Conservation (phyloP, 2,797 vertebrate species). For the Ctenopoma multispine region DNA sequence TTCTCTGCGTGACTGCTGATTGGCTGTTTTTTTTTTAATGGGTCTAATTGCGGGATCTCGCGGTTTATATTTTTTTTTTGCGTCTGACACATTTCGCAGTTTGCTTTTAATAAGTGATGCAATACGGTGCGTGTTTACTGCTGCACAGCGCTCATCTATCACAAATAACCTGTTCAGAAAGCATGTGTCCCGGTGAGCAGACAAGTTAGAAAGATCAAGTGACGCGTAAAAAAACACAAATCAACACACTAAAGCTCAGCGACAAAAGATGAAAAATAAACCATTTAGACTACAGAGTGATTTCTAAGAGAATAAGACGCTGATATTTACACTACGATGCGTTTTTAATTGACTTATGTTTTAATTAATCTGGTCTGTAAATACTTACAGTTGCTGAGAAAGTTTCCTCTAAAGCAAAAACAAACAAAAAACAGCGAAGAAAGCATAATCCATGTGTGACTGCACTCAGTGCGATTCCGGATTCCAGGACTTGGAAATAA, state of each 20-base stretch:
- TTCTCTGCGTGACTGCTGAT: slow-evolving; percentile 67
- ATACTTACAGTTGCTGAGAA: slow-evolving; percentile 84
- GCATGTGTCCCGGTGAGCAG: slow-evolving; percentile 45
- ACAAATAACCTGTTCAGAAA: slow-evolving; percentile 28
- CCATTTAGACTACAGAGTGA: not conserved
- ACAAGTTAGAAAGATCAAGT: slow-evolving; percentile 44
- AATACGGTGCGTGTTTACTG: slow-evolving; percentile 45
- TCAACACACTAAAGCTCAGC: not conserved
- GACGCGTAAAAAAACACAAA: slow-evolving; percentile 28
- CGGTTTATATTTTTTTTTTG: not conserved
- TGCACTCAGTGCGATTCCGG: slow-evolving; percentile 74
- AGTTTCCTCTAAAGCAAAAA: slow-evolving; percentile 79
- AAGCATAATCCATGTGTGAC: slow-evolving; percentile 80
- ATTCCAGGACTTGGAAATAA: slow-evolving; percentile 85
- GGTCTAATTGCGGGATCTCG: slow-evolving; percentile 21
- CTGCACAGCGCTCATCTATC: slow-evolving; percentile 54
- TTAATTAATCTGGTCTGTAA: slow-evolving; percentile 15
- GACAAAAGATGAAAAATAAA: not conserved
- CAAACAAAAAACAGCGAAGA: slow-evolving; percentile 51
- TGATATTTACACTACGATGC: slow-evolving; percentile 4
- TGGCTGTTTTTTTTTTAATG: slow-evolving; percentile 60
- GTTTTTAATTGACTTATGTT: not conserved
- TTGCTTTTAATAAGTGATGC: slow-evolving; percentile 49
- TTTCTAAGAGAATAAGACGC: not conserved
- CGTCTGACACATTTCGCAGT: slow-evolving; percentile 33